Evolutionary conservation across 2,888 invertebrate genomes (phyloP).

Genomic region (Chrysolina oricalcia): DNA sequence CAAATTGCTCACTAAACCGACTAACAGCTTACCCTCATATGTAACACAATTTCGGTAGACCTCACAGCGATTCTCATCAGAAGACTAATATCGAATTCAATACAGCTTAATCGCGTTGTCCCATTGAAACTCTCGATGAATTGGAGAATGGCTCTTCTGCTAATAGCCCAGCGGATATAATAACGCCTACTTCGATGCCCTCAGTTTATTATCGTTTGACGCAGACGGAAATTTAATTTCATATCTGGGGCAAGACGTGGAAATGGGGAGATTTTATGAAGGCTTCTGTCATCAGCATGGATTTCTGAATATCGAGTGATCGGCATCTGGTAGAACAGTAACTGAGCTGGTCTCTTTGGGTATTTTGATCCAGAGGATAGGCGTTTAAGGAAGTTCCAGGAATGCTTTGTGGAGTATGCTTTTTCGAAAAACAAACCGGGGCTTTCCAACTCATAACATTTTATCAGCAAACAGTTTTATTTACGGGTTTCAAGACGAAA

Average conservation of each 20-base stretch:
- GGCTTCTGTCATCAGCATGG: not conserved
- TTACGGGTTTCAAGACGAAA: too few relatives aligned
- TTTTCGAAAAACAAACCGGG: too few relatives aligned
- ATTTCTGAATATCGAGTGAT: conserved; percentile 9
- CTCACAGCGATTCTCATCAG: not conserved
- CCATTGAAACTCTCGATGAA: not conserved
- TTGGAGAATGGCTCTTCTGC: not conserved
- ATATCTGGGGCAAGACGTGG: conserved; percentile 22
- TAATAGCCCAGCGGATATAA: conserved; percentile 26
- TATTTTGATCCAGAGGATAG: not conserved
- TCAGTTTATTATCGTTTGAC: conserved; percentile 17
- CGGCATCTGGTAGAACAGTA: not conserved
- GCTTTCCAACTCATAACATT: too few relatives aligned
- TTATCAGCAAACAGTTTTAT: too few relatives aligned
- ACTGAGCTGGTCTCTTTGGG: not conserved
- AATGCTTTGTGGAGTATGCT: too few relatives aligned
- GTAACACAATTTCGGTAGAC: too few relatives aligned
- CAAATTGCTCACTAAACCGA: too few relatives aligned
- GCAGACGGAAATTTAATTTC: conserved; percentile 26
- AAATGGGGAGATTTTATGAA: not conserved
- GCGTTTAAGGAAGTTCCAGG: too few relatives aligned
- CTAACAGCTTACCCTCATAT: too few relatives aligned
- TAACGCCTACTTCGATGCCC: conserved; percentile 28
- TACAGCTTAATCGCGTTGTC: not conserved
- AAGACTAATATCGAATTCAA: not conserved